phyloP scores from a whole-genome alignment of 2,888 invertebrate species.

The Penaeus monodon region DNA sequence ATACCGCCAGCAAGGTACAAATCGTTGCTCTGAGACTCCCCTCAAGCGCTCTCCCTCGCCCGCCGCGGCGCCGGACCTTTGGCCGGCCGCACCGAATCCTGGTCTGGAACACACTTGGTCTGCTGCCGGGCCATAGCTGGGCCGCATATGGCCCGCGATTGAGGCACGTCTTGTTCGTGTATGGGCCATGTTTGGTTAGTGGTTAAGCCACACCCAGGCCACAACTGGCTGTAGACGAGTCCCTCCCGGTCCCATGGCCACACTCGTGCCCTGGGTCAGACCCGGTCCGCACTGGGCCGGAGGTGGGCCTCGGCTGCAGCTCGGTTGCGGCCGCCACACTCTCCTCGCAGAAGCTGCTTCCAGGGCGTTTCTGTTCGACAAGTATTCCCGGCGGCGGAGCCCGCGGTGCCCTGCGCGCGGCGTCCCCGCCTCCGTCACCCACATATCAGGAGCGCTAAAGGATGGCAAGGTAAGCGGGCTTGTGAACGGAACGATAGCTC shows the following conservation, averaged over 20 bases:
- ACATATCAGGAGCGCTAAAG: conserved; percentile 16
- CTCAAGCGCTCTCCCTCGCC: neutral
- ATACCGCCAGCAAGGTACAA: conserved; percentile 47
- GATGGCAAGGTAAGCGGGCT: neutral
- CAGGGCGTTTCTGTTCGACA: neutral
- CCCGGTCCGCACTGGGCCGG: neutral
- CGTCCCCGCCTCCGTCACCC: conserved; percentile 12
- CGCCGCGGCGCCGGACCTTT: too few species aligned
- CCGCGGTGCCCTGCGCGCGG: neutral
- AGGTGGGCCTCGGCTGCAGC: neutral
- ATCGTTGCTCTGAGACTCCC: neutral
- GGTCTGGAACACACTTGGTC: too few species aligned
- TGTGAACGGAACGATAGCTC: neutral
- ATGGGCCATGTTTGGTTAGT: too few species aligned
- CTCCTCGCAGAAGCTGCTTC: neutral
- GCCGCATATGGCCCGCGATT: too few species aligned
- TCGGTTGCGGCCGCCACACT: neutral
- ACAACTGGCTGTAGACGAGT: neutral
- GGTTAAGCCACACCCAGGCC: too few species aligned
- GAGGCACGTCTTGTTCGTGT: too few species aligned
- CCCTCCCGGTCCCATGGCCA: conserved; percentile 36
- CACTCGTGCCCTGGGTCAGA: neutral
- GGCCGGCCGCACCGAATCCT: too few species aligned
- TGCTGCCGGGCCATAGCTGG: too few species aligned
- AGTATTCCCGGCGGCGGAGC: neutral